A percentile compares a stretch with the other conserved stretches of the same genome.
Evolutionary conservation across 2,888 invertebrate species (phyloP).

Genomic region (Spilosoma lubricipeda): DNA sequence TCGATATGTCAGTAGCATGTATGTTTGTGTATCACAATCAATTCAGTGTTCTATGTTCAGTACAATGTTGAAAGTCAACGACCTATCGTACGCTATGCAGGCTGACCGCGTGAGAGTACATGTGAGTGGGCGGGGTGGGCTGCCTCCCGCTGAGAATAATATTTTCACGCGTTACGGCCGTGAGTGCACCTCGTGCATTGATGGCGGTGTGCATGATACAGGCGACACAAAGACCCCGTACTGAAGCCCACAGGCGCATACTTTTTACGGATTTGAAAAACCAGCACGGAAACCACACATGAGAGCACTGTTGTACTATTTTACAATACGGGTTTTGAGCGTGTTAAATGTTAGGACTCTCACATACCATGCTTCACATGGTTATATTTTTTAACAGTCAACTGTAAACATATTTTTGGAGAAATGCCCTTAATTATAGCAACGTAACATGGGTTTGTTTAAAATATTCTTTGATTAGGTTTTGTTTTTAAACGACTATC

Average conservation of each 20-base stretch:
- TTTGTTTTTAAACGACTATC: too few species aligned
- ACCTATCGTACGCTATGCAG: background rate
- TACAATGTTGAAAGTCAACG: background rate
- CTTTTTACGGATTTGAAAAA: background rate
- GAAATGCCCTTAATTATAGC: too few species aligned
- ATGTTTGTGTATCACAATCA: background rate
- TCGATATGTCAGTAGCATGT: background rate
- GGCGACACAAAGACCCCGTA: background rate
- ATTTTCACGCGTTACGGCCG: conserved; percentile 19
- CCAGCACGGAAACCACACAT: background rate
- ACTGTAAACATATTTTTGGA: background rate
- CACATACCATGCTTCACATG: background rate
- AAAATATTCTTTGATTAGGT: too few species aligned
- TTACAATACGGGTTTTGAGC: conserved; percentile 1
- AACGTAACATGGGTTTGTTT: too few species aligned
- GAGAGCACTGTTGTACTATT: background rate
- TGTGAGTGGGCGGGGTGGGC: background rate
- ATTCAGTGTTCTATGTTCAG: background rate
- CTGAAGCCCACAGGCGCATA: conserved; percentile 7
- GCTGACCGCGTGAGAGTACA: background rate
- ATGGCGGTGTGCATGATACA: conserved; percentile 7
- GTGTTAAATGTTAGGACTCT: background rate
- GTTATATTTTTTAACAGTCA: background rate
- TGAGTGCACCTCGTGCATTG: conserved; percentile 32
- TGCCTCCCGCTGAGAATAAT: conserved; percentile 21